Percentiles rank a stretch among this genome's conserved stretches.
Conservation (phyloP, 2,797 vertebrate species). For the Helostoma temminkii region DNA sequence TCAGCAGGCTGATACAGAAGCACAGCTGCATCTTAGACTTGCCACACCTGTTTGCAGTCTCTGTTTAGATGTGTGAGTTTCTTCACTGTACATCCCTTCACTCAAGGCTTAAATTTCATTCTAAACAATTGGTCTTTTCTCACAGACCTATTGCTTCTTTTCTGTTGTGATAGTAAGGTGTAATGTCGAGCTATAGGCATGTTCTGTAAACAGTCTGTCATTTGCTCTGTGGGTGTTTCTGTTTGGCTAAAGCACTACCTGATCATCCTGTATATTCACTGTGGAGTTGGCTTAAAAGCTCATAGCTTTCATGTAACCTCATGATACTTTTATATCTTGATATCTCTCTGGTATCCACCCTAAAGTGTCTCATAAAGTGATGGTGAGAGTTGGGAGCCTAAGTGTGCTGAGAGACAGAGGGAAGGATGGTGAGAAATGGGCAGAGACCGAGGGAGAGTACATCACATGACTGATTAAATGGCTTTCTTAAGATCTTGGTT, state of each 20-base stretch:
- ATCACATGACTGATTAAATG: conserved; percentile 49
- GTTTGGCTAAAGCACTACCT: conserved; percentile 8
- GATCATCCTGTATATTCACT: conserved; percentile 23
- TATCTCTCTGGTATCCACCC: conserved; percentile 57
- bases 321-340: conserved; percentile 63
- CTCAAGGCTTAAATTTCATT: neutral
- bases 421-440: conserved; percentile 18
- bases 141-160: neutral
- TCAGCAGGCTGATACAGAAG: conserved; percentile 36
- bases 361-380: conserved; percentile 58
- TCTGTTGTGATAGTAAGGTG: conserved; percentile 6
- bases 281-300: conserved; percentile 28
- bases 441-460: conserved; percentile 12
- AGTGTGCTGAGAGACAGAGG: conserved; percentile 27
- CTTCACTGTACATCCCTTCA: neutral
- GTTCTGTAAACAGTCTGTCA: neutral
- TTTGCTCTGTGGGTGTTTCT: neutral
- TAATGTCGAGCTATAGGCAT: neutral
- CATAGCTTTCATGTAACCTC: conserved; percentile 49
- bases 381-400: conserved; percentile 34
- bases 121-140: neutral
- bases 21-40: conserved; percentile 51
- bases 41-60: conserved; percentile 54
- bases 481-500: conserved; percentile 39
- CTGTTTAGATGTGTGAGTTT: conserved; percentile 3